Conservation (phyloP, 2,888 invertebrate genomes). For the Platypus cylindrus region DNA sequence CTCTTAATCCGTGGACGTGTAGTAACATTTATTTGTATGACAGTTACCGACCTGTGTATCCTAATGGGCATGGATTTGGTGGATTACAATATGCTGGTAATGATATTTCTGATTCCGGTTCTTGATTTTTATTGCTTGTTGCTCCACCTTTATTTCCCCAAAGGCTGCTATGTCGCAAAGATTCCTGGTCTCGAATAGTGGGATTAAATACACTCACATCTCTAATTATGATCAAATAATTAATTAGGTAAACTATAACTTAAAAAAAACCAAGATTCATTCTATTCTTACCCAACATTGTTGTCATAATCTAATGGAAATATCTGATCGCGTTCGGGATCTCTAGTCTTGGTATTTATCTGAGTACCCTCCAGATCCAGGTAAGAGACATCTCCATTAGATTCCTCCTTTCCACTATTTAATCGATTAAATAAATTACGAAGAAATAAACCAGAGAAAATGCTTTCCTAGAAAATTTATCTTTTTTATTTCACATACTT, state of each 20-base stretch:
- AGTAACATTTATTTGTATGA: too few relatives aligned
- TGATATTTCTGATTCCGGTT: constrained; percentile 81
- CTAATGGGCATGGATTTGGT: constrained; percentile 96
- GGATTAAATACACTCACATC: constrained; percentile 51
- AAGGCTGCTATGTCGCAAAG: constrained; percentile 63
- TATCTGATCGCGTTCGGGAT: constrained; percentile 37
- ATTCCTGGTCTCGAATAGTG: constrained; percentile 77
- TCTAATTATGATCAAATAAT: constrained; percentile 2
- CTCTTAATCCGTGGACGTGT: too few relatives aligned
- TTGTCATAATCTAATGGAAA: constrained; percentile 57
- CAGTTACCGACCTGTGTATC: constrained; percentile 57
- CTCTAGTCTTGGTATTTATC: constrained; percentile 31
- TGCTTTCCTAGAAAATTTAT: constrained; percentile 20
- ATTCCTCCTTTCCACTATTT: constrained; percentile 39
- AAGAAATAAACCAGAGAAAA: constrained; percentile 58
- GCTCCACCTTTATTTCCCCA: constrained; percentile 62
- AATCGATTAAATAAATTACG: constrained; percentile 60
- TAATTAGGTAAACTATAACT: too few relatives aligned
- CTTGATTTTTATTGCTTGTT: constrained; percentile 61
- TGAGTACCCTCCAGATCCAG: constrained; percentile 42
- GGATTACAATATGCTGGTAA: constrained; percentile 98
- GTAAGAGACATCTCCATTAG: constrained; percentile 44
- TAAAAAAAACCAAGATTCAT: neutral
- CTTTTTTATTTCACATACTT: neutral
- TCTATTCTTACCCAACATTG: constrained; percentile 1